phyloP scores from a whole-genome alignment of 2,797 vertebrate species.

The Odontamblyopus rebecca region DNA sequence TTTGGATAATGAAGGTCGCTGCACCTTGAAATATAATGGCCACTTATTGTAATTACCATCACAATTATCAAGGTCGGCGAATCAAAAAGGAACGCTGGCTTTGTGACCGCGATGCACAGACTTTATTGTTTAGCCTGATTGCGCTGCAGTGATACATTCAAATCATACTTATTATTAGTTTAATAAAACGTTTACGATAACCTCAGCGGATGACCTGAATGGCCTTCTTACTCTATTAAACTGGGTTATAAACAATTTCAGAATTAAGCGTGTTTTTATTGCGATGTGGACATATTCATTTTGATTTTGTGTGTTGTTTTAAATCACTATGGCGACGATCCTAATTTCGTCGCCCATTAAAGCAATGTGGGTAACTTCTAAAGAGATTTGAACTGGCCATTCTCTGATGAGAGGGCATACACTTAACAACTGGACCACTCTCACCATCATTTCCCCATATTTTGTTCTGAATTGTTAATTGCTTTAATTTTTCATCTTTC shows the following conservation, averaged over 20 bases:
- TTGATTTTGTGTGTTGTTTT: no score
- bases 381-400: no score
- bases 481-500: no score
- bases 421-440: no score
- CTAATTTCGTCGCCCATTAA: no score
- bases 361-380: no score
- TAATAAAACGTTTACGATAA: slow-evolving; percentile 8
- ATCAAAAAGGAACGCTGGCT: slow-evolving; percentile 68
- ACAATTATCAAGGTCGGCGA: slow-evolving; percentile 81
- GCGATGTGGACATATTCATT: no score
- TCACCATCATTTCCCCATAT: no score
- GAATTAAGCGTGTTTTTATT: neutral
- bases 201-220: neutral
- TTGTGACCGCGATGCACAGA: slow-evolving; percentile 53
- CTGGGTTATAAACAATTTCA: neutral
- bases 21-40: slow-evolving; percentile 84
- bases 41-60: slow-evolving; percentile 84
- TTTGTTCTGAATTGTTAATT: no score
- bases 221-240: neutral
- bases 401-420: no score
- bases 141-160: slow-evolving; percentile 12
- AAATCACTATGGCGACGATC: no score
- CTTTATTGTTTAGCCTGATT: slow-evolving; percentile 42
- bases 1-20: slow-evolving; percentile 80
- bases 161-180: slow-evolving; percentile 13